Evolutionary conservation across 2,797 vertebrate genomes (phyloP).

Genomic region (Enoplosus armatus): DNA sequence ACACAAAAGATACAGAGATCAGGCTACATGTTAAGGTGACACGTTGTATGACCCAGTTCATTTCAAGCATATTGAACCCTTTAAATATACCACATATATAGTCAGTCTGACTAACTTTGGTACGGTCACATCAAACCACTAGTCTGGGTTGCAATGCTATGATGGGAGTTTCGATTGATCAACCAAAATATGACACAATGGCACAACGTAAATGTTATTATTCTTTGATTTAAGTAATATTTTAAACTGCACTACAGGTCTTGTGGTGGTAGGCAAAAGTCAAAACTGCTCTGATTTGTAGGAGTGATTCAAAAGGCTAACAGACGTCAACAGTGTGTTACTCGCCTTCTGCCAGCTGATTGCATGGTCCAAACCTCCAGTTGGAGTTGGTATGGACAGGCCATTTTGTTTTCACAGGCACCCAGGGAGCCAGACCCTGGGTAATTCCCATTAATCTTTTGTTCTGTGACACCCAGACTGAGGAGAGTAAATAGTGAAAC

Average conservation of each 20-base stretch:
- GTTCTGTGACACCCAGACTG: conserved; percentile 48
- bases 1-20: not conserved
- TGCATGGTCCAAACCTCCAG: conserved; percentile 47
- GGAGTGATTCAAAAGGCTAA: conserved; percentile 11
- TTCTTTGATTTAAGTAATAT: not conserved
- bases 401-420: conserved; percentile 47
- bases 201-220: not conserved
- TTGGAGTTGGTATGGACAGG: conserved; percentile 55
- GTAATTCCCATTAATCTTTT: conserved; percentile 68
- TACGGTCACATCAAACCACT: not conserved
- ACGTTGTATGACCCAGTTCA: not conserved
- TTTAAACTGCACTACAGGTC: not conserved
- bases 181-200: not conserved
- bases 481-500: conserved; percentile 60
- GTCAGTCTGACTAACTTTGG: not conserved
- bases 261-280: not conserved
- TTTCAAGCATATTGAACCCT: conserved; percentile 4
- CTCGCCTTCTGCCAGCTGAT: conserved; percentile 28
- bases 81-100: not conserved
- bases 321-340: conserved; percentile 37
- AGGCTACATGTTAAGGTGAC: not conserved
- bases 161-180: not conserved
- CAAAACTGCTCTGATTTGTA: conserved; percentile 7
- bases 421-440: conserved; percentile 21
- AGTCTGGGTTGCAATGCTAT: too few species aligned